A percentile compares a stretch with the other conserved stretches of the same genome.
Evolutionary conservation across 2,113 vertebrate species (phyloP).

Genomic region (Macaca mulatta): DNA sequence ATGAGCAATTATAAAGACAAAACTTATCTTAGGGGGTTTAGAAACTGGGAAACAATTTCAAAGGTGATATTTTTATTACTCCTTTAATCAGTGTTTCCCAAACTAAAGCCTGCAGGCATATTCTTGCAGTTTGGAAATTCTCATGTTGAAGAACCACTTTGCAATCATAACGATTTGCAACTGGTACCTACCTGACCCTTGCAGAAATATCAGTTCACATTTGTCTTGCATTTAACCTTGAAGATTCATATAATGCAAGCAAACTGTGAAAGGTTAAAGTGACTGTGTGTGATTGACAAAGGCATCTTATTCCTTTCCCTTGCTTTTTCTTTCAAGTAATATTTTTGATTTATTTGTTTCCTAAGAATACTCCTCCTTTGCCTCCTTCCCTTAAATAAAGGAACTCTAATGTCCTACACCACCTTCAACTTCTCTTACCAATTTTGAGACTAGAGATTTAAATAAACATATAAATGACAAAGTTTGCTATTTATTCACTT

Average conservation of each 20-base stretch:
- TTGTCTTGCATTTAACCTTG: neutral
- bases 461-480: neutral
- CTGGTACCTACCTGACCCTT: neutral
- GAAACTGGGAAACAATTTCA: neutral
- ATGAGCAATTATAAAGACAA: neutral
- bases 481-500: neutral
- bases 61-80: neutral
- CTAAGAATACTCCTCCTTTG: neutral
- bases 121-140: neutral
- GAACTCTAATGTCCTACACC: neutral
- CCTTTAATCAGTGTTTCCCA: neutral
- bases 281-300: neutral
- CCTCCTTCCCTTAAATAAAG: neutral
- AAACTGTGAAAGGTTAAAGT: neutral
- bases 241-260: neutral
- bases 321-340: neutral
- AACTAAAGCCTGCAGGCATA: neutral
- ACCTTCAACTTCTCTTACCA: neutral
- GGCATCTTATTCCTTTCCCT: neutral
- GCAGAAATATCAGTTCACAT: neutral
- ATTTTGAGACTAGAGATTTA: neutral
- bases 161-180: neutral
- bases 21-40: neutral
- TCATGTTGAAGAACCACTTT: neutral
- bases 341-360: neutral